These are phyloP conservation scores for Melanotaenia pygmaea DNA, from an alignment of 2,797 vertebrate species.

Conservation along the genomic window DNA sequence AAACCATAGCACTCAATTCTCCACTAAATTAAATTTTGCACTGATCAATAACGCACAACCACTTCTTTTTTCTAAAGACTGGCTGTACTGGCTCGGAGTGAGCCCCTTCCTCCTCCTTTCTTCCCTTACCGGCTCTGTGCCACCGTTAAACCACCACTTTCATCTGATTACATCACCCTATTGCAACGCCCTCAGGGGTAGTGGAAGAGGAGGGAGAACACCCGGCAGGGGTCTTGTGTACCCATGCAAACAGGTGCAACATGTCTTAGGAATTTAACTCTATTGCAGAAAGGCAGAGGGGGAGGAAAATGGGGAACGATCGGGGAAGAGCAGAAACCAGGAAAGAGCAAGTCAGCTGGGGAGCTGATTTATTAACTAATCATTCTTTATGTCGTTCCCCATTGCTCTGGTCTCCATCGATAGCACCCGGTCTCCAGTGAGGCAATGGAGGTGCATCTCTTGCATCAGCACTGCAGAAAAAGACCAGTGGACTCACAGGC, in stretches of 20 bases:
- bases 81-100: conserved; percentile 61
- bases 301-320: conserved; percentile 37
- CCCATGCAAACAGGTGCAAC: conserved; percentile 85
- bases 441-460: conserved; percentile 78
- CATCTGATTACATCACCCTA: conserved; percentile 86
- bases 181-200: conserved; percentile 79
- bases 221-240: conserved; percentile 79
- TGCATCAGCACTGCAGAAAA: conserved; percentile 76
- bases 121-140: conserved; percentile 65
- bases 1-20: conserved; percentile 80
- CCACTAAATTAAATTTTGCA: conserved; percentile 82
- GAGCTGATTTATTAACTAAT: conserved; percentile 84
- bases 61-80: conserved; percentile 63
- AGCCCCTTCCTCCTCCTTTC: conserved; percentile 58
- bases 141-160: conserved; percentile 80
- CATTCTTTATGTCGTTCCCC: conserved; percentile 78
- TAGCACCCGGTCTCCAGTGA: conserved; percentile 75
- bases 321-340: conserved; percentile 50
- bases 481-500: conserved; percentile 57
- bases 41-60: conserved; percentile 79
- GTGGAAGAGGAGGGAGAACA: conserved; percentile 70
- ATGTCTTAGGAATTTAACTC: conserved; percentile 76
- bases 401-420: conserved; percentile 79
- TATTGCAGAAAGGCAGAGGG: conserved; percentile 48
- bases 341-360: conserved; percentile 62